phyloP scores from a whole-genome alignment of 2,888 invertebrate genomes.

The Ypsolopha sequella region DNA sequence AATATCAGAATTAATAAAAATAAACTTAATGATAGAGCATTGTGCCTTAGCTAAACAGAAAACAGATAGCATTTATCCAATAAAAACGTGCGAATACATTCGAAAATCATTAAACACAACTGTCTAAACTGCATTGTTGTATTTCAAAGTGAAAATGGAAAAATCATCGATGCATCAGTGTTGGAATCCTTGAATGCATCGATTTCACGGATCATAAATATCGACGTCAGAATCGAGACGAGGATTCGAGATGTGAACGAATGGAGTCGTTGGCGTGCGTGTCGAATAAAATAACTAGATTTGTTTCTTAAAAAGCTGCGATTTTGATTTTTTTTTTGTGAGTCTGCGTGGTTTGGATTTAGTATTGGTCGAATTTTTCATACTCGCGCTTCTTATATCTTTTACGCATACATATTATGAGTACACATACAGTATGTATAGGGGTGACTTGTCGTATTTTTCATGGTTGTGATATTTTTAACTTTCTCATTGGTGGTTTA shows the following conservation, averaged over 20 bases:
- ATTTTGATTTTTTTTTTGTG: conserved; percentile 48
- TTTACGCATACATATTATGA: background rate
- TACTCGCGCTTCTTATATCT: background rate
- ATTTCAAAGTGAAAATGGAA: conserved; percentile 57
- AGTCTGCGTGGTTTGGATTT: conserved; percentile 20
- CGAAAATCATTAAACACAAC: conserved; percentile 43
- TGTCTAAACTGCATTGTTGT: conserved; percentile 49
- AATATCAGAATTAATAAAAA: too few species aligned
- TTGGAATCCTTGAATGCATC: conserved; percentile 46
- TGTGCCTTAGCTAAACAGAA: background rate
- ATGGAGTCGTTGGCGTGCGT: conserved; percentile 48
- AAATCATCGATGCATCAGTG: conserved; percentile 38
- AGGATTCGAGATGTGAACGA: conserved; percentile 42
- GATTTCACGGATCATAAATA: conserved; percentile 68
- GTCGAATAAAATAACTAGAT: conserved; percentile 67
- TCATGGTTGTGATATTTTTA: too few species aligned
- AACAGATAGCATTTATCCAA: background rate
- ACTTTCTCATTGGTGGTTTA: too few species aligned
- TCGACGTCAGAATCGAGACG: conserved; percentile 41
- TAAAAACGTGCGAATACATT: conserved; percentile 34
- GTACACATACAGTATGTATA: too few species aligned
- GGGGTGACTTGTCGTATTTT: too few species aligned
- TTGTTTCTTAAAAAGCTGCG: conserved; percentile 46
- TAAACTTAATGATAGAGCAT: too few species aligned
- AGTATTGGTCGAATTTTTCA: too few species aligned